Evolutionary conservation across 2,888 invertebrate species (phyloP), one percentile per base, ranked within the genome.

Genomic region (Philereme vetulata): DNA sequence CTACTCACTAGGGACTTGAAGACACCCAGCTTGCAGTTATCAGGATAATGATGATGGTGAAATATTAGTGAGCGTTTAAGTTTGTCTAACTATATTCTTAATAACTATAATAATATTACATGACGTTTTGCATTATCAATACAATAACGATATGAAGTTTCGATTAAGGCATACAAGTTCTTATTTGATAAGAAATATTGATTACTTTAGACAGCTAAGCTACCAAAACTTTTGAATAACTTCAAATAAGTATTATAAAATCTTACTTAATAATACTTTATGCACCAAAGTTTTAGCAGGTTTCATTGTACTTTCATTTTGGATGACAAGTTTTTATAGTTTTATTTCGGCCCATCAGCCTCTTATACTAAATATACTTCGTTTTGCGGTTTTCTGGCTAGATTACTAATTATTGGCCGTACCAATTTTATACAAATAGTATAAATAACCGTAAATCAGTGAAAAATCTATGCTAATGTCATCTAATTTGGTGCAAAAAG

Each of bases 101-200:
- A 59, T 54, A 57, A 51, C 46, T 42, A 45, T 45, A 50, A 55
- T 53, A 40, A 56, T 11, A 40, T 47, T 61, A 62, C 63, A 61
- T 43, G 65, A 65, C 62, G 62, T 78, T 76, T 86, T 87, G 86
- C 82, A 88, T 89, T 86, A 85, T 72, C 53, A 89, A 89, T 86
- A 88, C 88, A 89, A 89, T 88, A 90, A 91, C 89, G 91, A 90
- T 91, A 92, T 90, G 91, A 88, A 73, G 76, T 86, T 86, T 82
- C 82, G 79, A 80, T 80, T 90, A 92, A 92, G 91, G 91, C 91
- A 90, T 90, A 88, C 79, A 74, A 65, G 77, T 86, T 92, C 90
- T 90, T 90, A 91, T 92, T 88, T 80, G 10, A 91, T 91, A 91
- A 90, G 91, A 91, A 83, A 78, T 74, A 72, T 74, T 72, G 68